These are phyloP conservation scores for Nicator chloris DNA, from an alignment of 2,113 vertebrate species.

Conservation along the genomic window DNA sequence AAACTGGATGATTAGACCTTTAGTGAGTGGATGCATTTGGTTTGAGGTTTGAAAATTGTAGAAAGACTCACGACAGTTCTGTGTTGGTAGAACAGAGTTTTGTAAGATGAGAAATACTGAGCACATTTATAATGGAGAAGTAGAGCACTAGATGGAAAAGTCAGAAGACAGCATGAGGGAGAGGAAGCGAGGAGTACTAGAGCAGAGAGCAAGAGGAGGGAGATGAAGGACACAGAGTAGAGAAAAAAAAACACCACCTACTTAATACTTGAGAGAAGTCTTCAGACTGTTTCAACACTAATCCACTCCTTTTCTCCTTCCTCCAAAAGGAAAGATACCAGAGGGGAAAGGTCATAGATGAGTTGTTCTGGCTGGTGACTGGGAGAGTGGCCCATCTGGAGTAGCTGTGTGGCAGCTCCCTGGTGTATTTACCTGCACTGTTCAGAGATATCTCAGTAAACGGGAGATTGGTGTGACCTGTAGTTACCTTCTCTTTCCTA, in stretches of 20 bases:
- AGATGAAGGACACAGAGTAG: background rate
- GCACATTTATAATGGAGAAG: background rate
- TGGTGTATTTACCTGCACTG: background rate
- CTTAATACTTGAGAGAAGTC: background rate
- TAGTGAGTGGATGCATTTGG: background rate
- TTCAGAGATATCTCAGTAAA: background rate
- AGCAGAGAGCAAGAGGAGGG: background rate
- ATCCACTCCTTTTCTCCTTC: background rate
- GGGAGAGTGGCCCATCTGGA: background rate
- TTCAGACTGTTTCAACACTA: background rate
- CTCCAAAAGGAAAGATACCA: background rate
- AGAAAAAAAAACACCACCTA: background rate
- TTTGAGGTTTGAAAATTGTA: background rate
- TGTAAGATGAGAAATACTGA: background rate
- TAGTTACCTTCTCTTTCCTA: background rate
- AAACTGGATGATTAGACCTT: background rate
- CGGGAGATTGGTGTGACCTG: background rate
- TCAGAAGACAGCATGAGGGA: background rate
- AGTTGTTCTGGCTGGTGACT: background rate
- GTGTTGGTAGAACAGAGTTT: background rate
- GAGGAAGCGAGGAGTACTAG: background rate
- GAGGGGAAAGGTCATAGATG: background rate
- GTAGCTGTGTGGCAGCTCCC: background rate
- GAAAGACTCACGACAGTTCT: background rate
- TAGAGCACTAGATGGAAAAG: background rate